phyloP scores from a whole-genome alignment of 2,113 vertebrate species.

The Mastomys natalensis region DNA sequence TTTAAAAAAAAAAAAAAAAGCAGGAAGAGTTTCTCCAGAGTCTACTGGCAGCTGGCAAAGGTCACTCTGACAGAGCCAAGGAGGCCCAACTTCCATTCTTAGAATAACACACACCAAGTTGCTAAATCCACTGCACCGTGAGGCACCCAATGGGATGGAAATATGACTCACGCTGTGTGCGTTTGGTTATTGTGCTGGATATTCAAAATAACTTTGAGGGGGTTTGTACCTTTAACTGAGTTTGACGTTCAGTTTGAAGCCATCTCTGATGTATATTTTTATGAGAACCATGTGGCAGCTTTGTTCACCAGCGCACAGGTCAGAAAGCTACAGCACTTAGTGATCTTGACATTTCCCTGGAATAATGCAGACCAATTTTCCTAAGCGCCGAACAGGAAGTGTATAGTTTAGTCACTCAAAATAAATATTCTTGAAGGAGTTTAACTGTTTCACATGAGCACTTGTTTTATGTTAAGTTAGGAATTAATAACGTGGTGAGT shows the following conservation, averaged over 20 bases:
- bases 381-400: conserved; percentile 78
- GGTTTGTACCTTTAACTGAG: conserved; percentile 81
- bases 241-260: conserved; percentile 84
- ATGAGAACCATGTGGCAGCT: conserved; percentile 84
- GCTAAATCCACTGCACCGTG: neutral
- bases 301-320: conserved; percentile 82
- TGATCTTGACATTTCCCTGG: conserved; percentile 84
- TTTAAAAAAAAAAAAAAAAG: neutral
- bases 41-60: neutral
- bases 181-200: conserved; percentile 55
- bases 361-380: conserved; percentile 80
- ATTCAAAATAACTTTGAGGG: conserved; percentile 63
- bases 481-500: conserved; percentile 61
- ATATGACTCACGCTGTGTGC: neutral
- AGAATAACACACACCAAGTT: neutral
- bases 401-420: conserved; percentile 54
- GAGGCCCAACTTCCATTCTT: neutral
- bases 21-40: neutral
- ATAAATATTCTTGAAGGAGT: conserved; percentile 62
- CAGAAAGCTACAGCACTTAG: conserved; percentile 75
- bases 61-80: neutral
- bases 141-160: neutral
- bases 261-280: conserved; percentile 80
- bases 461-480: conserved; percentile 69
- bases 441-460: conserved; percentile 44